Evolutionary conservation across 1,140 invertebrate species (phyloP).

Genomic region (Scaptodrosophila lebanonensis): DNA sequence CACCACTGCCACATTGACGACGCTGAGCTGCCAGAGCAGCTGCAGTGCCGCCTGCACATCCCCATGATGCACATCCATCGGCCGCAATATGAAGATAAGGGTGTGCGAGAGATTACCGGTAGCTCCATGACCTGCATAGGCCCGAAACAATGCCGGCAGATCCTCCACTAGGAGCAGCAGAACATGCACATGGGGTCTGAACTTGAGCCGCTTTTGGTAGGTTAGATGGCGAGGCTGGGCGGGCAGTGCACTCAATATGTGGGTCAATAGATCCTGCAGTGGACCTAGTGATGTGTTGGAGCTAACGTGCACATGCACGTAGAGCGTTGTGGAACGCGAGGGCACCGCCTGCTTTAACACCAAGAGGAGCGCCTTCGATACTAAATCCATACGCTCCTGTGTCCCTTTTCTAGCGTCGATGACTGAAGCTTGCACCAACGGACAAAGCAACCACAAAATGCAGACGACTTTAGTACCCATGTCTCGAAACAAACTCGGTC

Average conservation of each 20-base stretch:
- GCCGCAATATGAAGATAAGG: conserved; percentile 48
- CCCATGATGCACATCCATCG: neutral
- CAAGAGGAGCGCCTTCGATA: no score
- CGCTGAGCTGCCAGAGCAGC: conserved; percentile 49
- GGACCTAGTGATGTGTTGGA: no score
- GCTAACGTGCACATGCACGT: no score
- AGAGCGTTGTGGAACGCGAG: no score
- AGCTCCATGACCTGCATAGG: conserved; percentile 29
- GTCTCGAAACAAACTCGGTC: no score
- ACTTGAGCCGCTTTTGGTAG: conserved; percentile 20
- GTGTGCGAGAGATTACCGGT: conserved; percentile 52
- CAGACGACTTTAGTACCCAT: no score
- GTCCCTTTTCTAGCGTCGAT: no score
- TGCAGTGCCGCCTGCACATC: conserved; percentile 26
- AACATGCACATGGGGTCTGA: conserved; percentile 41
- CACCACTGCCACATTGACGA: conserved; percentile 45
- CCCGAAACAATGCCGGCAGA: conserved; percentile 14
- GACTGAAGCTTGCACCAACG: no score
- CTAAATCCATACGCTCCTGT: no score
- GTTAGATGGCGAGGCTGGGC: conserved; percentile 14
- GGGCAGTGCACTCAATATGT: conserved; percentile 4
- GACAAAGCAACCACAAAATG: no score
- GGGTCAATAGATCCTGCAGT: neutral
- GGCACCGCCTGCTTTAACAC: no score
- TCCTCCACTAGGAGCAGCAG: conserved; percentile 47